These are phyloP conservation scores for Nasonia oneida DNA, from an alignment of 2,888 invertebrate genomes.

Conservation along the genomic window DNA sequence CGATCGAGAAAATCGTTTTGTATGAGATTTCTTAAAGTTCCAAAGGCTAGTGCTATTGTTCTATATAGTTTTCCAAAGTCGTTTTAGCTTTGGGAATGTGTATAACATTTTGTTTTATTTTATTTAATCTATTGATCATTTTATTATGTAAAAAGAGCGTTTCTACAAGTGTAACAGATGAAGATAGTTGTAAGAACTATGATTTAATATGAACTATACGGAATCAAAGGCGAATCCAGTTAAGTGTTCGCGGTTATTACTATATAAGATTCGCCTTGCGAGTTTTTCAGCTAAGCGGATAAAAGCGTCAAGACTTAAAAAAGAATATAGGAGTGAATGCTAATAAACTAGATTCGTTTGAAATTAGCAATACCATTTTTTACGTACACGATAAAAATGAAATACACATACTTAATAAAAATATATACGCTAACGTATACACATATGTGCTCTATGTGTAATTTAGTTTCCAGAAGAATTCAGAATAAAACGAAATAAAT, in stretches of 20 bases:
- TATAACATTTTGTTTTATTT: conserved; percentile 34
- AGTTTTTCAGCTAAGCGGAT: conserved; percentile 47
- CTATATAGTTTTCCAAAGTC: conserved; percentile 56
- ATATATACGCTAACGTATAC: conserved; percentile 37
- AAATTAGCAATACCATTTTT: conserved; percentile 56
- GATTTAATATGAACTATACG: background rate
- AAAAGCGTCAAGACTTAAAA: conserved; percentile 49
- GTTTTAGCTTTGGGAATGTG: conserved; percentile 42
- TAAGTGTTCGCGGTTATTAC: conserved; percentile 39
- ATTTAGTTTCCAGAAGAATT: conserved; percentile 57
- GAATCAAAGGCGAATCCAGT: conserved; percentile 48
- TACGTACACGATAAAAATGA: conserved; percentile 41
- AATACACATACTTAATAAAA: conserved; percentile 35
- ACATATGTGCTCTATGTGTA: conserved; percentile 50
- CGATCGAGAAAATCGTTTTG: conserved; percentile 42
- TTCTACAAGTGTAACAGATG: conserved; percentile 50
- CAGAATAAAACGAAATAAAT: conserved; percentile 58
- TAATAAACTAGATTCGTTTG: conserved; percentile 39
- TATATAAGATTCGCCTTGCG: conserved; percentile 44
- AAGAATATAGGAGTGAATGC: conserved; percentile 30
- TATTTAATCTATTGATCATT: conserved; percentile 51
- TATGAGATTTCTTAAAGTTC: conserved; percentile 59
- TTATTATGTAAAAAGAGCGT: conserved; percentile 59
- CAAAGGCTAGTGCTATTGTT: conserved; percentile 57
- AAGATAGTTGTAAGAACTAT: conserved; percentile 42